Evolutionary conservation across 1,140 invertebrate genomes (phyloP).

Genomic region (Cotesia vestalis): DNA sequence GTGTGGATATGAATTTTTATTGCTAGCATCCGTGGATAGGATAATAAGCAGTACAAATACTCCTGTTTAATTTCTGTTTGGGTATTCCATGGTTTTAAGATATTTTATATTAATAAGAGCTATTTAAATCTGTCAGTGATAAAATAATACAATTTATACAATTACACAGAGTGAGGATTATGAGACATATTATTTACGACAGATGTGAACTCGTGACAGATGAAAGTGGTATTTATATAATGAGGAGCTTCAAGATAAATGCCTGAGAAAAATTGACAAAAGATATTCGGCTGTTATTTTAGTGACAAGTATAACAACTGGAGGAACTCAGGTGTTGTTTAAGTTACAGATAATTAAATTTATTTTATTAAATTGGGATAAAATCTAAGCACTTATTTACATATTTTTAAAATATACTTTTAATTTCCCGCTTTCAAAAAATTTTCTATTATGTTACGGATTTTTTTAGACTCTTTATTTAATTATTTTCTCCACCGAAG

Average conservation of each 20-base stretch:
- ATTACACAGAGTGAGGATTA: conserved; percentile 22
- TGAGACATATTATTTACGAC: background rate
- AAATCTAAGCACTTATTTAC: no score
- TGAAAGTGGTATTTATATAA: conserved; percentile 18
- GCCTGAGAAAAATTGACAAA: conserved; percentile 16
- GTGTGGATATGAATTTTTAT: background rate
- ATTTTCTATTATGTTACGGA: no score
- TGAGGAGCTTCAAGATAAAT: background rate
- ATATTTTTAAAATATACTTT: no score
- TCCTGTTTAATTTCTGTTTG: background rate
- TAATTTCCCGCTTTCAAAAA: no score
- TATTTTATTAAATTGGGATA: no score
- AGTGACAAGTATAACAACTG: conserved; percentile 26
- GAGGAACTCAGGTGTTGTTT: background rate
- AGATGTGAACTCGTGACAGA: conserved; percentile 26
- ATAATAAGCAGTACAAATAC: conserved; percentile 10
- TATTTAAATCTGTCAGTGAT: background rate
- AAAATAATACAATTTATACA: conserved; percentile 21
- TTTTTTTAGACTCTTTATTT: no score
- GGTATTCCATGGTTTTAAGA: no score
- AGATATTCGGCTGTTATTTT: conserved; percentile 7
- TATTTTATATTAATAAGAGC: no score
- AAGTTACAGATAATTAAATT: no score
- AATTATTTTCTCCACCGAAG: no score
- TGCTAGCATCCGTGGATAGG: background rate